phyloP scores from a whole-genome alignment of 2,888 invertebrate genomes.

The Hermaeophaga mercurialis region DNA sequence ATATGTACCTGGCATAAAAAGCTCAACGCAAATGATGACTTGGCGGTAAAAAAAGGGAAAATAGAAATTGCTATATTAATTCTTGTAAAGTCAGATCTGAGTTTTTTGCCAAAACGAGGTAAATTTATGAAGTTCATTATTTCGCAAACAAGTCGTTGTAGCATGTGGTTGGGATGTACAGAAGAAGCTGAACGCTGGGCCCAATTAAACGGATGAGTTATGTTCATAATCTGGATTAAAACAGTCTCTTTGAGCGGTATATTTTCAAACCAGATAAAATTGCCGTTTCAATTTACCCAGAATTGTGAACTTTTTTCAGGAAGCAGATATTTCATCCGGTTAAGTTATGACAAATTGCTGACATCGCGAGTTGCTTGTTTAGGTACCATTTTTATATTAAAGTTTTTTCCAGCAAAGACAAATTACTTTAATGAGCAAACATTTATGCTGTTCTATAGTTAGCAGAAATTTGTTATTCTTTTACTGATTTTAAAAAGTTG shows the following conservation, averaged over 20 bases:
- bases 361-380: conserved; percentile 10
- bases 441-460: too few species aligned
- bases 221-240: conserved; percentile 46
- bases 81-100: conserved; percentile 45
- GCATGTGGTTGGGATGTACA: conserved; percentile 43
- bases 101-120: conserved; percentile 46
- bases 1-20: background rate
- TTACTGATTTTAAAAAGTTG: too few species aligned
- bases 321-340: conserved; percentile 8
- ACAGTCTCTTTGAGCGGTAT: conserved; percentile 40
- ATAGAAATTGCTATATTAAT: conserved; percentile 34
- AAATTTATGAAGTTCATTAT: conserved; percentile 53
- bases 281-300: conserved; percentile 40
- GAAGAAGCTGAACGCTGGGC: conserved; percentile 34
- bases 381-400: conserved; percentile 9
- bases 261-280: conserved; percentile 38
- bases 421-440: conserved; percentile 11
- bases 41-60: conserved; percentile 13
- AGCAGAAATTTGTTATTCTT: too few species aligned
- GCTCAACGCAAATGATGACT: conserved; percentile 8
- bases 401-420: conserved; percentile 1
- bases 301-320: conserved; percentile 23
- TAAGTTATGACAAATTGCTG: conserved; percentile 15
- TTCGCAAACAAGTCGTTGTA: conserved; percentile 46
- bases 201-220: conserved; percentile 41